These are phyloP conservation scores for Drosophila simulans DNA, from an alignment of 1,140 invertebrate genomes.

Conservation along the genomic window DNA sequence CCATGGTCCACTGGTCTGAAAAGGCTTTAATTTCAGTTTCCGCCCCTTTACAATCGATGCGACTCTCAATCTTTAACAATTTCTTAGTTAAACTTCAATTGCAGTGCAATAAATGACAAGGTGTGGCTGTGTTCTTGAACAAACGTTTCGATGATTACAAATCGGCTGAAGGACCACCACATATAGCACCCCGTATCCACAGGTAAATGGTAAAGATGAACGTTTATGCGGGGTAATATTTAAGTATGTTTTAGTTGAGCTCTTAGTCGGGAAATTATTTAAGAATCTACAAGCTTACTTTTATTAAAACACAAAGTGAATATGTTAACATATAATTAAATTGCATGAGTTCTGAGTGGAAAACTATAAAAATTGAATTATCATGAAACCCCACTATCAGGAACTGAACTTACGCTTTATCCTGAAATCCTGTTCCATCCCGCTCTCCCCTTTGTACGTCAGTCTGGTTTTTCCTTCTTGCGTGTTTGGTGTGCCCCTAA, in stretches of 20 bases:
- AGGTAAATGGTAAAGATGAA: too few species aligned
- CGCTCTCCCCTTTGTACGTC: background rate
- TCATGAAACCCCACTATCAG: background rate
- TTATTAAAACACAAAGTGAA: too few species aligned
- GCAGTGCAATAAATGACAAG: background rate
- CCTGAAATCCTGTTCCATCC: background rate
- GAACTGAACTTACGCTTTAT: background rate
- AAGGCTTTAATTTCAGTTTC: constrained; percentile 30
- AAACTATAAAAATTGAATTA: background rate
- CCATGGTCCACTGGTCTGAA: constrained; percentile 9
- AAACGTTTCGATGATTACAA: constrained; percentile 52
- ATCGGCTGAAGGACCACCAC: constrained; percentile 30
- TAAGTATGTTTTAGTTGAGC: too few species aligned
- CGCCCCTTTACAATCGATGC: constrained; percentile 2
- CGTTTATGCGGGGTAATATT: constrained; percentile 3
- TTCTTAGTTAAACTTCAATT: constrained; percentile 18
- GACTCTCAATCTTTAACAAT: constrained; percentile 11
- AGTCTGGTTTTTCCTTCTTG: background rate
- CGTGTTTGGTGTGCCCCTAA: background rate
- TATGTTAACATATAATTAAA: too few species aligned
- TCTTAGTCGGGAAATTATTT: too few species aligned
- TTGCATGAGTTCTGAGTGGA: too few species aligned
- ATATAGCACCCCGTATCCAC: constrained; percentile 2
- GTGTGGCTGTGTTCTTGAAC: constrained; percentile 8
- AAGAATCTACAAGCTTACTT: too few species aligned